A percentile compares a stretch with the other conserved stretches of the same genome.
Evolutionary conservation across 2,888 invertebrate species (phyloP).

Genomic region (Brachyptera putata): DNA sequence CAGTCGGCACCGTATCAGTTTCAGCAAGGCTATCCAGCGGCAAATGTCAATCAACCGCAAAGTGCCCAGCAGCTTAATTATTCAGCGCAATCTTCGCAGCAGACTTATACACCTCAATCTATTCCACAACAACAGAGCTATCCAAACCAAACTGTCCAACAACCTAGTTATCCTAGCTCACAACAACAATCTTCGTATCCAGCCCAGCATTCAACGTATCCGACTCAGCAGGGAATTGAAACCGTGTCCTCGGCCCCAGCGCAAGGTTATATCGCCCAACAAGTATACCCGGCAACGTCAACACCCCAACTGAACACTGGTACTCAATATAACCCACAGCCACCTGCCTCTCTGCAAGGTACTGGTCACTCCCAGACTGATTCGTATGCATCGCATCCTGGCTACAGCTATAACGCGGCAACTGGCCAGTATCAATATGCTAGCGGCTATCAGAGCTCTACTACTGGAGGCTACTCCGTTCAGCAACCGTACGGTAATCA

Average conservation of each 20-base stretch:
- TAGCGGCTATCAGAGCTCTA: constrained; percentile 50
- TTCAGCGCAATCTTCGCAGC: no score
- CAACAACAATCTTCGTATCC: constrained; percentile 14
- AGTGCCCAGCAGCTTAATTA: no score
- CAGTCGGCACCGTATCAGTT: no score
- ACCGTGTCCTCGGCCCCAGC: constrained; percentile 23
- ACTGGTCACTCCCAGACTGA: constrained; percentile 31
- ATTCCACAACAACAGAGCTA: no score
- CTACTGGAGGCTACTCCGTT: not conserved
- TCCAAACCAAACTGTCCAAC: not conserved
- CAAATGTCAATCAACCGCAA: no score
- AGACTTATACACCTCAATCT: no score
- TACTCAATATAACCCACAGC: constrained; percentile 7
- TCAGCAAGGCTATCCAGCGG: no score
- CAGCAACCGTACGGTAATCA: not conserved
- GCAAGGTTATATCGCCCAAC: constrained; percentile 35
- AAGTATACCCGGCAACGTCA: constrained; percentile 32
- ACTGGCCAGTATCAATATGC: constrained; percentile 58
- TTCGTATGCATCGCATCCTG: constrained; percentile 54
- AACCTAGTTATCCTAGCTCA: not conserved
- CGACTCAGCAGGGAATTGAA: constrained; percentile 8
- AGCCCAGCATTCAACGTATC: constrained; percentile 36
- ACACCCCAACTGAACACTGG: constrained; percentile 12
- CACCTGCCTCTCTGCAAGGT: not conserved
- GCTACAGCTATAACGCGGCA: constrained; percentile 54